Evolutionary conservation across 2,888 invertebrate genomes (phyloP), one percentile per base, ranked within the genome.

Genomic region (Lepidocyrtoides sp.): DNA sequence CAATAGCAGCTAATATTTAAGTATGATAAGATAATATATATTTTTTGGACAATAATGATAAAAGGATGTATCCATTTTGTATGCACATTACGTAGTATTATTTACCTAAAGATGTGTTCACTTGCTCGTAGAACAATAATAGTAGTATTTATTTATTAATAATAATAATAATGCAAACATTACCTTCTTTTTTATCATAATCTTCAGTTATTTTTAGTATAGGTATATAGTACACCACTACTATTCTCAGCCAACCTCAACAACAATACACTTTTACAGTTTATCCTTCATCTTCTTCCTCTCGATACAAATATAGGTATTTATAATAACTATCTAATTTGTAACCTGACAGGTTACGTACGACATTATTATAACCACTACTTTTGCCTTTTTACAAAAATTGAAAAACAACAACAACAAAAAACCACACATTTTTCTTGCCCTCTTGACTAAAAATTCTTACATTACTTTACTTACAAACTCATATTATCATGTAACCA

Each of bases 41-140:
- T 23, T 72, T 57, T 72, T 72, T 72, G 72, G 72, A 72, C 44
- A 44, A 72, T 44, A 72, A 17, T 69, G 69, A 69, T 69, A 69
- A 69, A 36, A 36, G 8, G n/a, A n/a, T n/a, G 63, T 69, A 69
- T 69, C 69, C 36, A 36, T 32, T 69, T 69, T 72, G 44, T 72
- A 23, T 72, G 44, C 26, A 72, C 44, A 72, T 72, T 44, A 12
- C 17, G 17, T 41, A n/a, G n/a, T n/a, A 41, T 44, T 44, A 36
- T 72, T 72, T 72, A 48, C 23, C 72, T 72, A 72, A 72, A 72
- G 12, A 26, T 23, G 44, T 72, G 23, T 72, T 36, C 29, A 36
- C 69, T 69, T 72, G 44, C 23, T 14, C 23, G 23, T 72, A 48
- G 44, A 14, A 10, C 10, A 57, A 3, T 10, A 57, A 10, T 20